Percentiles rank a stretch among this genome's conserved stretches.
Conservation (phyloP, 2,888 invertebrate genomes). For the Gastracanthus pulcherrimus region DNA sequence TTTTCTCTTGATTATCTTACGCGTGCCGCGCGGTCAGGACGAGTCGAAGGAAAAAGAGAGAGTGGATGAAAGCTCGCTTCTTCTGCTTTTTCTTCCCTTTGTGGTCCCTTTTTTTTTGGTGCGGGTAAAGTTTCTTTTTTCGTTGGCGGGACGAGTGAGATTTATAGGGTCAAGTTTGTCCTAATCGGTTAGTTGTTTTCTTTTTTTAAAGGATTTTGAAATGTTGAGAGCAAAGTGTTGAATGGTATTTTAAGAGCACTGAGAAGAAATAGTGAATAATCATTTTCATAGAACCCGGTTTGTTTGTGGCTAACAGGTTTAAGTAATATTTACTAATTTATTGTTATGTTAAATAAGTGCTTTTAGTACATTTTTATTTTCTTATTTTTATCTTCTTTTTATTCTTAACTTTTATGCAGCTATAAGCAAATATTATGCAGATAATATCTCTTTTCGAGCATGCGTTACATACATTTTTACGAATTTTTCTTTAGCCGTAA, state of each 20-base stretch:
- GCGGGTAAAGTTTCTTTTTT: background rate
- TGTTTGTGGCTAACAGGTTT: background rate
- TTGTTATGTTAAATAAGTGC: too few species aligned
- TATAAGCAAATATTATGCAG: too few species aligned
- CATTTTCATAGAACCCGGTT: too few species aligned
- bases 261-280: too few species aligned
- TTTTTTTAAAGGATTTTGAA: background rate
- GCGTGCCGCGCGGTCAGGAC: background rate
- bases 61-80: too few species aligned
- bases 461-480: too few species aligned
- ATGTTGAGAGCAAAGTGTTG: background rate
- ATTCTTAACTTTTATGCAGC: too few species aligned
- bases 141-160: background rate
- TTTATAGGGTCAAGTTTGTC: background rate
- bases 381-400: too few species aligned
- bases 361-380: background rate
- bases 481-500: too few species aligned
- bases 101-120: background rate
- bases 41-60: background rate
- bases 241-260: too few species aligned
- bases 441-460: too few species aligned
- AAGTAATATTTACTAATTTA: too few species aligned
- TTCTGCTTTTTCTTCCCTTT: background rate
- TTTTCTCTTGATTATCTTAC: slow-evolving; percentile 26
- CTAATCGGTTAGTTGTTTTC: background rate